These are phyloP conservation scores for Cerceris ruficornis DNA, from an alignment of 2,888 invertebrate species.

Conservation along the genomic window DNA sequence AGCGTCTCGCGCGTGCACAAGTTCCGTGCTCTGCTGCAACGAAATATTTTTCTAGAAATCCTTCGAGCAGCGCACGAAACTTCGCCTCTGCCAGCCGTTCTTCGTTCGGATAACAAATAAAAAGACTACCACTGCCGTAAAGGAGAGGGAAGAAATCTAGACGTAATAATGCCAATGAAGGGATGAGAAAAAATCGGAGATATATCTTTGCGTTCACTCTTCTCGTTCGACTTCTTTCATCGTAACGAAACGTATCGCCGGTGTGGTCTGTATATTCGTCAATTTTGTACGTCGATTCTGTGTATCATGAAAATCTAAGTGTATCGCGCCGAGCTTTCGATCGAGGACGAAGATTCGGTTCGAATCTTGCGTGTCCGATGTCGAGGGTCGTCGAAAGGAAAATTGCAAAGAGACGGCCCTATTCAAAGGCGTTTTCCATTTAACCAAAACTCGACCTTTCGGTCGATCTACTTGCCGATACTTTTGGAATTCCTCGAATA, in stretches of 20 bases:
- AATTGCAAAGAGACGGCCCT: no score
- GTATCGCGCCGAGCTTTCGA: not conserved
- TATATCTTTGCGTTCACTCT: conserved; percentile 3
- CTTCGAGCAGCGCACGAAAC: conserved; percentile 18
- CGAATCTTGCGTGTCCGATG: no score
- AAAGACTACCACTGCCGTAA: conserved; percentile 30
- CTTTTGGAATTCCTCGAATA: not conserved
- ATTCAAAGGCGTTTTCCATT: not conserved
- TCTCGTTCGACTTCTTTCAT: conserved; percentile 12
- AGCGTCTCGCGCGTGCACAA: not conserved
- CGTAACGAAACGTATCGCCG: conserved; percentile 3
- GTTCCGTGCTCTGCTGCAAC: conserved; percentile 11
- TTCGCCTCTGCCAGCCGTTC: conserved; percentile 2
- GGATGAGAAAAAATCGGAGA: not conserved
- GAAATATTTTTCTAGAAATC: conserved; percentile 14
- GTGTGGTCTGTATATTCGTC: conserved; percentile 22
- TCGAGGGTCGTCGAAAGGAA: no score
- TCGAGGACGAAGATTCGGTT: not conserved
- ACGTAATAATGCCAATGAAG: conserved; percentile 10
- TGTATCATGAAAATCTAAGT: not conserved
- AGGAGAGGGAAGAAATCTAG: conserved; percentile 6
- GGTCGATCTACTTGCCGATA: not conserved
- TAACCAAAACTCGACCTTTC: not conserved
- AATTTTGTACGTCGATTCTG: conserved; percentile 11
- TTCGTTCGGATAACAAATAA: not conserved